These are phyloP conservation scores for Lindbergichthys nudifrons DNA, from an alignment of 2,797 vertebrate genomes.

Conservation along the genomic window DNA sequence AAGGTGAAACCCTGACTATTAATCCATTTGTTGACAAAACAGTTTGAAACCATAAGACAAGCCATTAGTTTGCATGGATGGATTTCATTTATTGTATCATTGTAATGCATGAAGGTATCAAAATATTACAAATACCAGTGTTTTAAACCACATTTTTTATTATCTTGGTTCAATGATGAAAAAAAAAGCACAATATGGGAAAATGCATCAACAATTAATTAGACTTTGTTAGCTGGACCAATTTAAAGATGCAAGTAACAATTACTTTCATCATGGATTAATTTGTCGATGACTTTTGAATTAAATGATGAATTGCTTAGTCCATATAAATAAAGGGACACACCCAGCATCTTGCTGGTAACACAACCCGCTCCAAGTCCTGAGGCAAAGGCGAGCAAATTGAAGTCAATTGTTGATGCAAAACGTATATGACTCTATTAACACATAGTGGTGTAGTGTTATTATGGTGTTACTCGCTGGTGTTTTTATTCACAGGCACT, in stretches of 20 bases:
- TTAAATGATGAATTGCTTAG: background rate
- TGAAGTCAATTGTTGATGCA: background rate
- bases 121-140: background rate
- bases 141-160: background rate
- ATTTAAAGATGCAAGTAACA: background rate
- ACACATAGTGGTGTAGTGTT: background rate
- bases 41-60: background rate
- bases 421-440: background rate
- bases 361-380: background rate
- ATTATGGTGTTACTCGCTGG: constrained; percentile 1
- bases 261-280: background rate
- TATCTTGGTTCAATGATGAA: background rate
- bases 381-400: background rate
- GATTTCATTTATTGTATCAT: constrained; percentile 17
- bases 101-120: background rate
- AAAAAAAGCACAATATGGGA: background rate
- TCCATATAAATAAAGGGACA: no score
- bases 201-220: background rate
- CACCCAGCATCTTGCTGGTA: no score
- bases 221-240: background rate
- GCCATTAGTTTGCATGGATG: background rate
- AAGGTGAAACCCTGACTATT: constrained; percentile 29
- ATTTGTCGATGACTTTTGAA: background rate
- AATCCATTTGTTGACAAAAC: constrained; percentile 30
- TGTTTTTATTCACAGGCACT: constrained; percentile 21